Conservation (phyloP, 2,113 vertebrate genomes). For the Oncorhynchus masou region DNA sequence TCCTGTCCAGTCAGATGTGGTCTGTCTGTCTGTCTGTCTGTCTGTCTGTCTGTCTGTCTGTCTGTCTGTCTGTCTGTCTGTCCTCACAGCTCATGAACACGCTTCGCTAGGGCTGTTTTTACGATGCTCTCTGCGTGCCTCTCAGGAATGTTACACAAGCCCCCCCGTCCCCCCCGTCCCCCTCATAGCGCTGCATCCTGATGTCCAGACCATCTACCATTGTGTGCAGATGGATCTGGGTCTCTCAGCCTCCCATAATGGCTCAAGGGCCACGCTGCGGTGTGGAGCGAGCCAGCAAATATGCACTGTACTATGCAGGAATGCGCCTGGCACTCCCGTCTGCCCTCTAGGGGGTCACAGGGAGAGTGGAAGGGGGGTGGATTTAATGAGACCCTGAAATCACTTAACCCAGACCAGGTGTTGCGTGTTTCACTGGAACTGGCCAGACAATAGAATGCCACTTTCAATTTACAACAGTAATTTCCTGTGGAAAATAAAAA, state of each 20-base stretch:
- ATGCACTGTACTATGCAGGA: slow-evolving; percentile 61
- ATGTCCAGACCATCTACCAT: slow-evolving; percentile 45
- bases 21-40: too few relatives aligned
- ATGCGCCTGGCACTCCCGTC: slow-evolving; percentile 60
- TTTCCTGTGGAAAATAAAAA: slow-evolving; percentile 37
- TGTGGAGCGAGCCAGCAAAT: slow-evolving; percentile 56
- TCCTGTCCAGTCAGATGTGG: not conserved
- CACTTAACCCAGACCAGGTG: slow-evolving; percentile 66
- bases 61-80: slow-evolving; percentile 13
- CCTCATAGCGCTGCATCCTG: slow-evolving; percentile 22
- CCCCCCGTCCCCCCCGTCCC: slow-evolving; percentile 3
- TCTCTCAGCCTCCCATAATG: slow-evolving; percentile 47
- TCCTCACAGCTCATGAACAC: slow-evolving; percentile 11
- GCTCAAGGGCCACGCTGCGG: slow-evolving; percentile 51
- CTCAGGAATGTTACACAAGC: slow-evolving; percentile 50
- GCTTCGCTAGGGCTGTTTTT: slow-evolving; percentile 30
- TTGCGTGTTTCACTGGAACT: slow-evolving; percentile 39
- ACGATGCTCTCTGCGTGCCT: slow-evolving; percentile 42
- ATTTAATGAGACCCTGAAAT: slow-evolving; percentile 64
- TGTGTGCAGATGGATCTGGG: slow-evolving; percentile 60
- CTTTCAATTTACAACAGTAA: slow-evolving; percentile 38
- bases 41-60: not conserved
- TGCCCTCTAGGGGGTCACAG: slow-evolving; percentile 52
- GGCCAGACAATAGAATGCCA: slow-evolving; percentile 48
- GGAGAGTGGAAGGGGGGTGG: slow-evolving; percentile 42